Evolutionary conservation across 2,888 invertebrate genomes (phyloP), one percentile per base, ranked within the genome.

Genomic region (Macrosoma leucophasiata): DNA sequence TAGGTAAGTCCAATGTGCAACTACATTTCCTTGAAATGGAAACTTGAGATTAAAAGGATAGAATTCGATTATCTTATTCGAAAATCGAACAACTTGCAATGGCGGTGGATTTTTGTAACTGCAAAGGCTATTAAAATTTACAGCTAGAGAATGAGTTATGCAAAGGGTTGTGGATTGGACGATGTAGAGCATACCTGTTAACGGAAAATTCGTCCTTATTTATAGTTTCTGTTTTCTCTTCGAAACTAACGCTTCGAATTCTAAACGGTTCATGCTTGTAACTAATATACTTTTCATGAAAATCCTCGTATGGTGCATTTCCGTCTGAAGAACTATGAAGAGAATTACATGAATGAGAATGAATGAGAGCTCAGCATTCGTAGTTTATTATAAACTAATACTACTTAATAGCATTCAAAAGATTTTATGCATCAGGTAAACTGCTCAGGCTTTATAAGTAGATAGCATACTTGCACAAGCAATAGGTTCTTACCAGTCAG

Each of bases 211-310:
- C 71, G 52, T 75, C 72, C 60, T 58, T 63, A 59, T 62, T 62
- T 54, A 65, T 60, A 60, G 52, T 74, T 67, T 66, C 79, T 32
- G 76, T 71, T 43, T 76, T 74, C 51, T 90, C 90, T 65, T 91
- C 91, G 51, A 91, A 86, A 57, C 91, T 91, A 47, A 90, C 89
- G 51, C 91, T 91, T 59, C 91, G 87, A 71, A 91, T 90, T 55
- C 91, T 88, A 76, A 91, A 92, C 65, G 90, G 86, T 55, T 90
- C 90, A 57, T 91, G 88, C 78, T 86, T 76, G 84, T 76, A 84
- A 69, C 90, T 90, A 69, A 92, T 89, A 58, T 91, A 86, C 71
- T 91, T 91, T 81, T 93, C 93, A 71, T 93, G 93, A 72, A 92
- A 93, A 67, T 92, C 92, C 84, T 92, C 88, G 61, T 88, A 88